Conservation (phyloP, 2,797 vertebrate genomes). For the Sylvilagus floridanus region DNA sequence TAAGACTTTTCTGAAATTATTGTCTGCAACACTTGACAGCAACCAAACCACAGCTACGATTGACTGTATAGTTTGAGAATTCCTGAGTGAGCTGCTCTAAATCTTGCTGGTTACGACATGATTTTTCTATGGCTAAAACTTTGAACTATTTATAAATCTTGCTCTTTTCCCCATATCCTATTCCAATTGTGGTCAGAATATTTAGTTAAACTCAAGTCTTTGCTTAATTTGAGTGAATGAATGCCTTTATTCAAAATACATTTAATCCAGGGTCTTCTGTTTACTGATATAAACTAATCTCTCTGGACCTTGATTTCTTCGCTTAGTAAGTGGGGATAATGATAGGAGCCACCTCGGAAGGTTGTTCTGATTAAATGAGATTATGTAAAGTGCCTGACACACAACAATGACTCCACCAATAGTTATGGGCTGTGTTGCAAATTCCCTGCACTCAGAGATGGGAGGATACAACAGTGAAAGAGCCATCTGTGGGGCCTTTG, state of each 20-base stretch:
- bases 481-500: not conserved
- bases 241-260: not conserved
- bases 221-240: conserved; percentile 40
- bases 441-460: not conserved
- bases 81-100: conserved; percentile 25
- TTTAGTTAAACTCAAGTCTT: conserved; percentile 48
- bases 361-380: not conserved
- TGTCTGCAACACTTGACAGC: not conserved
- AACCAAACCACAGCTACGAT: conserved; percentile 46
- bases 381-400: not conserved
- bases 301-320: conserved; percentile 2
- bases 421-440: not conserved
- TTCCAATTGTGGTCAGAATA: conserved; percentile 13
- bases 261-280: not conserved
- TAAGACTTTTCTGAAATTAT: conserved; percentile 64
- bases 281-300: not conserved
- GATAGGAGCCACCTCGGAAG: not conserved
- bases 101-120: conserved; percentile 17
- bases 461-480: not conserved
- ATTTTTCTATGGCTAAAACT: conserved; percentile 28
- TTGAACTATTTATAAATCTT: conserved; percentile 26
- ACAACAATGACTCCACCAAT: not conserved
- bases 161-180: not conserved
- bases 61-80: conserved; percentile 27
- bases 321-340: conserved; percentile 10